Base-by-base conservation (phyloP, 1,140 invertebrate genomes). In the Ylistrum balloti region DNA sequence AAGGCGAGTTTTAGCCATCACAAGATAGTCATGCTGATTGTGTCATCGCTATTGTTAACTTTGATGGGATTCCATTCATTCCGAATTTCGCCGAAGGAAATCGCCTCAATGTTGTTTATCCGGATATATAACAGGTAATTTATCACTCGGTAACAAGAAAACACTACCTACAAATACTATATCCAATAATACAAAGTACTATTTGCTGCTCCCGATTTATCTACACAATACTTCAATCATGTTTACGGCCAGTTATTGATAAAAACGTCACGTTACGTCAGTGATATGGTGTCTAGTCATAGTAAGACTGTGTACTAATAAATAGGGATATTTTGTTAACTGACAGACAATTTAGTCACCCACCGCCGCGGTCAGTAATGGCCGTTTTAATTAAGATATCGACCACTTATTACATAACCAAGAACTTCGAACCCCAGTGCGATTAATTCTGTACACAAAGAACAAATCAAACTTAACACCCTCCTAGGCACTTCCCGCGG, bases 261-360 rank as follows among this genome's bases (percentile, higher is more conserved):
- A 13, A n/a, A 9, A n/a, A 28, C 22, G n/a, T 74, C 22, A 74
- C 22, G 22, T 74, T 74, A 74, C 1, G 28, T 74, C 9, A 74
- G 22, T 74, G n/a, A 74, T 74, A 28, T 74, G 28, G 0, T 74
- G 28, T 74, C 56, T 74, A n/a, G 28, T 74, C 56, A 74, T n/a
- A 5, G 5, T 74, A 9, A 28, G 56, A 74, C 28, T 74, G 5
- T 74, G 56, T 5, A 74, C 1, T 28, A 74, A 74, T 74, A 74
- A 74, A 74, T 74, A 17, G 56, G 22, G 56, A 74, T 74, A 74
- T 74, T 74, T 74, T 74, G 56, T 74, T 74, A 74, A 74, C 28
- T n/a, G 56, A n/a, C 22, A 28, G n/a, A 74, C 56, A 74, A 74
- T 74, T 74, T 74, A 74, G 56, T 74, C 56, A n/a, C 56, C 56